These are phyloP conservation scores for Tinea trinotella DNA, from an alignment of 2,888 invertebrate species.

Conservation along the genomic window DNA sequence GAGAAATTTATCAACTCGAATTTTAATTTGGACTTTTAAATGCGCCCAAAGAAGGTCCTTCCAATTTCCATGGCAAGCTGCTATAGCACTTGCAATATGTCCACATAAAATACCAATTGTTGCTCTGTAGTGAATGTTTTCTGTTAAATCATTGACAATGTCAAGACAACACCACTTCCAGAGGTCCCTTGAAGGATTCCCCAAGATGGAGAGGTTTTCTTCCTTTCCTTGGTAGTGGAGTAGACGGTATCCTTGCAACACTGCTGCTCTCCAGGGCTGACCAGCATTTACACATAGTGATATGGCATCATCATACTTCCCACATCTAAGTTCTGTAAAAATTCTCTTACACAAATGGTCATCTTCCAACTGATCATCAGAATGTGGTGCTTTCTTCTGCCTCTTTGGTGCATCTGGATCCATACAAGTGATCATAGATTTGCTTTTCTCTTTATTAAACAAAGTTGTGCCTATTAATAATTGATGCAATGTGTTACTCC, in stretches of 20 bases:
- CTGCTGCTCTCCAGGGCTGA: slow-evolving; percentile 92
- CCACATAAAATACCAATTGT: slow-evolving; percentile 87
- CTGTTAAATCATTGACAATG: slow-evolving; percentile 69
- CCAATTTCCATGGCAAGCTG: slow-evolving; percentile 85
- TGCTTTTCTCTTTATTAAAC: slow-evolving; percentile 58
- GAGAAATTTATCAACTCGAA: slow-evolving; percentile 80
- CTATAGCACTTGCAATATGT: slow-evolving; percentile 81
- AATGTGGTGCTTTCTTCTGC: slow-evolving; percentile 84
- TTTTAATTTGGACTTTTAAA: slow-evolving; percentile 85
- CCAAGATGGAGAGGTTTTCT: slow-evolving; percentile 75
- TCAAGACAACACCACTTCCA: slow-evolving; percentile 84
- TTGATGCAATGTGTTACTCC: slow-evolving; percentile 93
- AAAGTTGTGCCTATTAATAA: slow-evolving; percentile 68
- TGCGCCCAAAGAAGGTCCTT: slow-evolving; percentile 93
- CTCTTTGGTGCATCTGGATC: slow-evolving; percentile 93
- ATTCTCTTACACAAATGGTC: slow-evolving; percentile 69
- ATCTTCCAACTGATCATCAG: slow-evolving; percentile 88
- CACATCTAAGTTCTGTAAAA: slow-evolving; percentile 86
- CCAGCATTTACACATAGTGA: slow-evolving; percentile 88
- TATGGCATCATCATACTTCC: slow-evolving; percentile 88
- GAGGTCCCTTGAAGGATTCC: slow-evolving; percentile 85
- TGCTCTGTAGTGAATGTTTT: slow-evolving; percentile 73
- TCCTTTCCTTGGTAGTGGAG: slow-evolving; percentile 85
- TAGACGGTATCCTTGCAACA: slow-evolving; percentile 91
- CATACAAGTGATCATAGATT: slow-evolving; percentile 75